Evolutionary conservation across 23 tunicate genomes (phyloP), one percentile per base, ranked within the genome.

Genomic region (Halocynthia aurantium): DNA sequence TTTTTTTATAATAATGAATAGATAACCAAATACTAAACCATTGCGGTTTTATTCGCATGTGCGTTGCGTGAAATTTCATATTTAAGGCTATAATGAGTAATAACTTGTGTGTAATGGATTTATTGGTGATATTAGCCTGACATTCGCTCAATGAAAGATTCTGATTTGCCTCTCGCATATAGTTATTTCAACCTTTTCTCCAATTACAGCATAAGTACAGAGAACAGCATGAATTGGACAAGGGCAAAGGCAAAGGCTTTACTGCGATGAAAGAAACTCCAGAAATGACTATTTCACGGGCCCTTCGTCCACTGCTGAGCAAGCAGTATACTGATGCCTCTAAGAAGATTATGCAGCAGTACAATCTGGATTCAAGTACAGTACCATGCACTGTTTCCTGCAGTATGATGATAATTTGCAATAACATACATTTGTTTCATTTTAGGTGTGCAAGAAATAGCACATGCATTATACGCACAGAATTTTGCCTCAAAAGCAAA

Each of bases 291-390:
- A 82, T 96, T 18, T 96, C 99, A 2, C 85, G 78, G 52, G 82
- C 96, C 6, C 51, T 96, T 44, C 84, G 81, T 53, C 99, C 99
- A 6, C 60, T 89, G 22, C 83, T 91, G 31, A 96, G 91, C 70
- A 92, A 92, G 75, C 55, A 69, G 61, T 96, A 96, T 75, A 71
- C 80, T 50, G 83, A 82, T 55, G 95, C 75, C 20, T 93, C 99
- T 12, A 80, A 70, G 53, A 53, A 80, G 19, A 83, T 71, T 44
- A 89, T 96, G 99, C 69, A 81, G 69, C 83, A 96, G 80, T 96
- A 96, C 82, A 96, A 89, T 67, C 80, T 96, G 61, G 99, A 96
- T 78, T 77, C 98, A 50, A 87, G 98, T 92, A 79, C 57, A 92
- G 57, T 40, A 13, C 0, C 17, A 21, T 12, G 57, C 51, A 2